Evolutionary conservation across 2,113 vertebrate species (phyloP).

Genomic region (Phalacrocorax aristotelis): DNA sequence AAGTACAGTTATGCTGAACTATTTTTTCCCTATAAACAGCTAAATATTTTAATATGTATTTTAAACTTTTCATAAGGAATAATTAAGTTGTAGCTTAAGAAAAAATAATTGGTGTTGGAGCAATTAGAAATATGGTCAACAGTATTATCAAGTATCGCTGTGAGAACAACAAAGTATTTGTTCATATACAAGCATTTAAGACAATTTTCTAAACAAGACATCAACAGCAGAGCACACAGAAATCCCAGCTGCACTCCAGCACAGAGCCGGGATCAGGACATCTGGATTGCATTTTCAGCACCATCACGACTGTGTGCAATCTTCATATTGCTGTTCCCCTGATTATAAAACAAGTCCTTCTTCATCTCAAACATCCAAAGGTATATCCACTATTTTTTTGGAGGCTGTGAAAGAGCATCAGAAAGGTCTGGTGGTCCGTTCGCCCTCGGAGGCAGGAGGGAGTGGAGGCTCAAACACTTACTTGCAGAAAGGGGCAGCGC

Average conservation of each 20-base stretch:
- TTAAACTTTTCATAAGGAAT: not conserved
- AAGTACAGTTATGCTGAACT: not conserved
- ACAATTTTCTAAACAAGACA: not conserved
- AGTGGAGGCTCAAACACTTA: not conserved
- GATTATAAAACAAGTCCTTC: not conserved
- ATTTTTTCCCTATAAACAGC: not conserved
- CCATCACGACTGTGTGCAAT: not conserved
- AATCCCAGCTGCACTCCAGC: not conserved
- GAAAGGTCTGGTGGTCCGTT: not conserved
- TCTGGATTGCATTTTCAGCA: slow-evolving; percentile 6
- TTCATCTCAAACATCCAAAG: not conserved
- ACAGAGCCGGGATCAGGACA: not conserved
- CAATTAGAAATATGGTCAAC: not conserved
- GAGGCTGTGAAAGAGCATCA: not conserved
- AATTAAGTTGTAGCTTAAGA: not conserved
- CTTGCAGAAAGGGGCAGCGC: not conserved
- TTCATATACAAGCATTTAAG: not conserved
- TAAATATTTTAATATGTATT: not conserved
- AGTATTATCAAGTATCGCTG: not conserved
- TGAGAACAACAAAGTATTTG: not conserved
- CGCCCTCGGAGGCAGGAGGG: rapidly evolving
- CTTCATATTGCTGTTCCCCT: not conserved
- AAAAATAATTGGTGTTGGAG: not conserved
- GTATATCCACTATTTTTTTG: not conserved
- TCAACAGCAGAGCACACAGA: not conserved